These are phyloP conservation scores for Tipula lateralis DNA, from an alignment of 2,888 invertebrate species.

Conservation along the genomic window DNA sequence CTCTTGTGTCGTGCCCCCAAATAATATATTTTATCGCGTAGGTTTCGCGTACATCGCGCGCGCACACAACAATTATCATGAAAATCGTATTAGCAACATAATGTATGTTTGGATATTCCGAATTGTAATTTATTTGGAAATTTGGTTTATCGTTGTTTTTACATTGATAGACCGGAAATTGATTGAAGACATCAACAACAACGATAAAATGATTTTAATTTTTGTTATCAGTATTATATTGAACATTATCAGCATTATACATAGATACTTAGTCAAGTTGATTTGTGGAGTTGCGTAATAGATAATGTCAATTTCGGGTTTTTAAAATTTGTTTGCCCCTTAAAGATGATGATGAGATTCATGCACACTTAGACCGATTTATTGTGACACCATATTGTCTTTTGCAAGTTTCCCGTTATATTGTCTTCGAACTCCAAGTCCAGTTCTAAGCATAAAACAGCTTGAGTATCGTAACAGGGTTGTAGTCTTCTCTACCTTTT, in stretches of 20 bases:
- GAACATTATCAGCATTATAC: background rate
- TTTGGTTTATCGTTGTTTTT: background rate
- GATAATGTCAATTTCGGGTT: too few relatives aligned
- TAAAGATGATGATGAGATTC: too few relatives aligned
- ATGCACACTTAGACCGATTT: too few relatives aligned
- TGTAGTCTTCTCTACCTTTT: too few relatives aligned
- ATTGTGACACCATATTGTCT: too few relatives aligned
- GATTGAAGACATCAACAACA: background rate
- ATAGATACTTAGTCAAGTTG: too few relatives aligned
- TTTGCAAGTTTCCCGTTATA: too few relatives aligned
- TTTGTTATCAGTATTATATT: background rate
- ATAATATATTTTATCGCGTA: background rate
- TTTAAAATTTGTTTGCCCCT: too few relatives aligned
- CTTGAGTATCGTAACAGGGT: too few relatives aligned
- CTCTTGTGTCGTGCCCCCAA: background rate
- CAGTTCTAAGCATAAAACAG: too few relatives aligned
- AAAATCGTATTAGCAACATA: too few relatives aligned
- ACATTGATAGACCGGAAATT: background rate
- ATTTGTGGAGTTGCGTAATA: background rate
- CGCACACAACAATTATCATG: background rate
- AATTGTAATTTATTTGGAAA: background rate
- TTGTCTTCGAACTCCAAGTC: too few relatives aligned
- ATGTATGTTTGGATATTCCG: background rate
- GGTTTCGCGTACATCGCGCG: background rate
- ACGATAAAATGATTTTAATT: background rate